Conservation (phyloP, 2,113 vertebrate species). For the Ptilorrhoa leucosticta region DNA sequence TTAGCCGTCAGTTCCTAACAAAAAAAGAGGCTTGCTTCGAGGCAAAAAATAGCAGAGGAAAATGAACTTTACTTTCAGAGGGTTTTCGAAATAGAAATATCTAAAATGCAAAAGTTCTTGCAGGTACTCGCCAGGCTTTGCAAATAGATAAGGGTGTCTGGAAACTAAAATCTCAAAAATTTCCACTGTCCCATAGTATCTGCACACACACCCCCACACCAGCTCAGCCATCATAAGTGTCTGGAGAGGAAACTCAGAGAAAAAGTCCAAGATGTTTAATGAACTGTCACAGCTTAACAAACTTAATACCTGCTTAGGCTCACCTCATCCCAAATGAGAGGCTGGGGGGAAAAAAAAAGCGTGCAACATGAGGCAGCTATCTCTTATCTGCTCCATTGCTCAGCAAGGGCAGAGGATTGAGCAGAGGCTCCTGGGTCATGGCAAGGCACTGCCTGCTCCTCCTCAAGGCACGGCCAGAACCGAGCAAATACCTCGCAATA, state of each 20-base stretch:
- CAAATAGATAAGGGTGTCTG: not conserved
- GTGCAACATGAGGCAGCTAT: not conserved
- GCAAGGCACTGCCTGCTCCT: not conserved
- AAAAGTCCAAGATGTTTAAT: slow-evolving; percentile 40
- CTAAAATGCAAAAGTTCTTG: not conserved
- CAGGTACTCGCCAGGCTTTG: not conserved
- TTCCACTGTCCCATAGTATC: not conserved
- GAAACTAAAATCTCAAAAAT: not conserved
- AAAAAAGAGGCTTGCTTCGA: not conserved
- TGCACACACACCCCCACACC: not conserved
- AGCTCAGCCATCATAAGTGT: not conserved
- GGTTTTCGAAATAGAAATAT: not conserved
- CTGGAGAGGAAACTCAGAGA: not conserved
- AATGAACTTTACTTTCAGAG: not conserved
- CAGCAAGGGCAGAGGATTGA: not conserved
- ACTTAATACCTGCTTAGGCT: slow-evolving; percentile 51
- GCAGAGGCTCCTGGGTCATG: not conserved
- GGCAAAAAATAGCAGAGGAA: not conserved
- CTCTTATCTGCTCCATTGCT: not conserved
- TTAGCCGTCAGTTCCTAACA: not conserved
- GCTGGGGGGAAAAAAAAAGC: not conserved
- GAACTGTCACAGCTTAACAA: slow-evolving; percentile 50
- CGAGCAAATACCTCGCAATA: not conserved
- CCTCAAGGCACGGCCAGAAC: not conserved
- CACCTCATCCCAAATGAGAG: slow-evolving; percentile 38